Evolutionary conservation across 2,113 vertebrate genomes (phyloP).

Genomic region (Myrmecophaga tridactyla): DNA sequence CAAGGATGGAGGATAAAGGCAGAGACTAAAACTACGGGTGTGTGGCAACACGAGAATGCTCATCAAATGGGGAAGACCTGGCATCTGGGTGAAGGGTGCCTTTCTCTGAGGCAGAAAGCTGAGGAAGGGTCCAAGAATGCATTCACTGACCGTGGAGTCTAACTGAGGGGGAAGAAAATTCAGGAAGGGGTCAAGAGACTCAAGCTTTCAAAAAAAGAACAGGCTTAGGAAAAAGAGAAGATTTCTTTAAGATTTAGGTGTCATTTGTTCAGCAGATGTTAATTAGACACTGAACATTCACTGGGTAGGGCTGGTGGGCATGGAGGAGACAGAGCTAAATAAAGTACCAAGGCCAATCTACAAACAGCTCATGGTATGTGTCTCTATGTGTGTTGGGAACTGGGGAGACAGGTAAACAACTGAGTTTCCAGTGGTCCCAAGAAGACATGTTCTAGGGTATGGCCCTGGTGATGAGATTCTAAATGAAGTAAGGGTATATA

Average conservation of each 20-base stretch:
- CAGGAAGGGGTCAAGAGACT: neutral
- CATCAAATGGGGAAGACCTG: neutral
- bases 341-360: neutral
- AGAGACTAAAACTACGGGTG: neutral
- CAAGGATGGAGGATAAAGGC: neutral
- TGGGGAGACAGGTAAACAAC: neutral
- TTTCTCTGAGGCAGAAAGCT: neutral
- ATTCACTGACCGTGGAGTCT: neutral
- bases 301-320: neutral
- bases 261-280: neutral
- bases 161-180: no score
- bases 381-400: neutral
- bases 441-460: neutral
- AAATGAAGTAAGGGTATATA: neutral
- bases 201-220: neutral
- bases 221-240: neutral
- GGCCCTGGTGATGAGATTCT: neutral
- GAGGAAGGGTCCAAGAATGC: neutral
- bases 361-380: neutral
- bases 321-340: neutral
- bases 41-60: fast-evolving
- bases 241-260: neutral
- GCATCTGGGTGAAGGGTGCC: neutral
- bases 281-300: neutral
- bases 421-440: neutral